Conservation (phyloP, 2,888 invertebrate genomes). For the Lepas anatifera region DNA sequence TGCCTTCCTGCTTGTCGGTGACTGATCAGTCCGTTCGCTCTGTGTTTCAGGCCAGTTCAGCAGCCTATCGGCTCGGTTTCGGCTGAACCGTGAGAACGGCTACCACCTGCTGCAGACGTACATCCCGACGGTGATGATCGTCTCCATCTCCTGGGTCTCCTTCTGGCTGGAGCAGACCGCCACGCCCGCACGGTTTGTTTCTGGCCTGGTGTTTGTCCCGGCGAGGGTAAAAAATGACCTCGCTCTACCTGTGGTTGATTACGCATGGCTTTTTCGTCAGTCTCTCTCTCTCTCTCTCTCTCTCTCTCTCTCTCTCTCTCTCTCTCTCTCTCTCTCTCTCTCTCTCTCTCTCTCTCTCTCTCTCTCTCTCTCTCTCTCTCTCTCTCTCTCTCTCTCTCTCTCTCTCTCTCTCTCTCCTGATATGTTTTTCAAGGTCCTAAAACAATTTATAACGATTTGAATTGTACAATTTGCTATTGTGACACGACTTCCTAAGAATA, state of each 20-base stretch:
- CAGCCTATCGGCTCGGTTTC: constrained; percentile 19
- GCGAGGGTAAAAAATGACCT: background rate
- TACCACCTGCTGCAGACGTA: constrained; percentile 26
- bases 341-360: background rate
- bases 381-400: background rate
- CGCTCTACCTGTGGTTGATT: too few species aligned
- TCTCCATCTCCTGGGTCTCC: constrained; percentile 25
- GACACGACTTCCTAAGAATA: too few species aligned
- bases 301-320: constrained; percentile 1
- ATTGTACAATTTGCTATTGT: too few species aligned
- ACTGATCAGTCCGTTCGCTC: background rate
- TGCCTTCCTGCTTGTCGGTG: too few species aligned
- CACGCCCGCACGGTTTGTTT: constrained; percentile 20
- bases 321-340: background rate
- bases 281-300: constrained; percentile 2
- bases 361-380: background rate
- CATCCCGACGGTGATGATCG: constrained; percentile 25
- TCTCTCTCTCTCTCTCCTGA: background rate
- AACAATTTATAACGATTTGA: too few species aligned
- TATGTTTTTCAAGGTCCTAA: too few species aligned
- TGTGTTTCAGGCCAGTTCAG: constrained; percentile 24
- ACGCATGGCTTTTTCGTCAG: background rate
- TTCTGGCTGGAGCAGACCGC: constrained; percentile 26
- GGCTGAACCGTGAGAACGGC: constrained; percentile 23
- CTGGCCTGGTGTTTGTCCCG: background rate